A percentile compares a stretch with the other conserved stretches of the same genome.
Conservation (phyloP, 2,888 invertebrate genomes). For the Cetonia aurata region DNA sequence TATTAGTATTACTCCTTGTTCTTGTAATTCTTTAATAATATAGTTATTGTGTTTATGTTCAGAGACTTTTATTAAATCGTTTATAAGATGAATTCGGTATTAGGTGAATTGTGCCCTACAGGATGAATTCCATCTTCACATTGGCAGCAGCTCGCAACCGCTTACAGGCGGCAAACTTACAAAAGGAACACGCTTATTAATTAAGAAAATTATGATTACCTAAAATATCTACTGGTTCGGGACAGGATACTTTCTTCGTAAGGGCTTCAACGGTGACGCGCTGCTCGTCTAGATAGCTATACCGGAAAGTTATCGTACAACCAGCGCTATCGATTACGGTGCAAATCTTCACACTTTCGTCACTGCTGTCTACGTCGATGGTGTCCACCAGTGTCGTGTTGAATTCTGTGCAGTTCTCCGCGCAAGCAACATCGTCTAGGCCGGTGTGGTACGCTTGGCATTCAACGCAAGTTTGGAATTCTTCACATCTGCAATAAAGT, state of each 20-base stretch:
- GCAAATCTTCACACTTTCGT: slow-evolving; percentile 63
- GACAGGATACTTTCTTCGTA: slow-evolving; percentile 64
- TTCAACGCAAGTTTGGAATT: slow-evolving; percentile 78
- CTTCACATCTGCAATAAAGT: slow-evolving; percentile 69
- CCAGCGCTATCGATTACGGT: slow-evolving; percentile 63
- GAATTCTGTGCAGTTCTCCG: slow-evolving; percentile 58
- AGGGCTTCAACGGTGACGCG: slow-evolving; percentile 64
- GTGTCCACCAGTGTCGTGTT: slow-evolving; percentile 61
- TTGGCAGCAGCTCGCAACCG: too few species aligned
- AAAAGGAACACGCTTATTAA: too few species aligned
- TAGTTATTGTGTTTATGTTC: too few species aligned
- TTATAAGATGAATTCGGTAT: too few species aligned
- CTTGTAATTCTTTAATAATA: too few species aligned
- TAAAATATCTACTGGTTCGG: slow-evolving; percentile 65
- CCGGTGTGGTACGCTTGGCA: slow-evolving; percentile 71
- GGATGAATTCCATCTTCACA: too few species aligned
- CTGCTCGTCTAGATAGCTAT: slow-evolving; percentile 62
- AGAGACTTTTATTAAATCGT: too few species aligned
- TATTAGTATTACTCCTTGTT: too few species aligned
- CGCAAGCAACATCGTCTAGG: slow-evolving; percentile 58
- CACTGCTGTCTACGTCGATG: slow-evolving; percentile 57
- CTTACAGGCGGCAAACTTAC: too few species aligned
- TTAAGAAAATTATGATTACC: too few species aligned
- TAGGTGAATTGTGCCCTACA: too few species aligned
- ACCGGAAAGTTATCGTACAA: slow-evolving; percentile 68